Conservation (phyloP, 2,113 vertebrate species). For the Melanotaenia duboulayi region DNA sequence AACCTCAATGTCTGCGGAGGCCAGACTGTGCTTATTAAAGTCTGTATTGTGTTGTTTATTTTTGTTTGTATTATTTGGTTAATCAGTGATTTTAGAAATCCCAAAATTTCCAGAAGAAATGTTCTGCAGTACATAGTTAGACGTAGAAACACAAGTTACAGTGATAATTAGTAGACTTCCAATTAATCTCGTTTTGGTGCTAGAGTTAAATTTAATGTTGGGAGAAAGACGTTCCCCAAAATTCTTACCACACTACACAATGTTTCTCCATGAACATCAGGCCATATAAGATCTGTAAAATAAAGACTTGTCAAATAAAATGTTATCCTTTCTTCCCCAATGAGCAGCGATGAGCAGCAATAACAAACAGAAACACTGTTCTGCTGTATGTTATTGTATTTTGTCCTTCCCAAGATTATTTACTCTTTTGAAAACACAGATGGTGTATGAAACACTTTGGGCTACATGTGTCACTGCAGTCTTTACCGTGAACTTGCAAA, state of each 20-base stretch:
- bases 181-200: background rate
- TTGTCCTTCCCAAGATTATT: background rate
- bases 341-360: background rate
- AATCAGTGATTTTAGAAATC: too few species aligned
- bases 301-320: conserved; percentile 8
- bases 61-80: background rate
- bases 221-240: background rate
- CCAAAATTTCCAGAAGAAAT: too few species aligned
- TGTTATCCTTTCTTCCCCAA: background rate
- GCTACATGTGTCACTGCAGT: background rate
- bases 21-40: background rate
- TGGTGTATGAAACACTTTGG: background rate
- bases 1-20: background rate
- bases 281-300: background rate
- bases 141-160: background rate
- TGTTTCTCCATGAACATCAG: background rate
- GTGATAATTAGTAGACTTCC: background rate
- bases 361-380: background rate
- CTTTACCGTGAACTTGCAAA: conserved; percentile 12
- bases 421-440: background rate
- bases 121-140: background rate
- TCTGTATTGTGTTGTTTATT: background rate
- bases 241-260: background rate
- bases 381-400: background rate
- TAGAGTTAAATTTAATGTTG: background rate